These are phyloP conservation scores for Xylota segnis DNA, from an alignment of 2,888 invertebrate genomes.

Conservation along the genomic window DNA sequence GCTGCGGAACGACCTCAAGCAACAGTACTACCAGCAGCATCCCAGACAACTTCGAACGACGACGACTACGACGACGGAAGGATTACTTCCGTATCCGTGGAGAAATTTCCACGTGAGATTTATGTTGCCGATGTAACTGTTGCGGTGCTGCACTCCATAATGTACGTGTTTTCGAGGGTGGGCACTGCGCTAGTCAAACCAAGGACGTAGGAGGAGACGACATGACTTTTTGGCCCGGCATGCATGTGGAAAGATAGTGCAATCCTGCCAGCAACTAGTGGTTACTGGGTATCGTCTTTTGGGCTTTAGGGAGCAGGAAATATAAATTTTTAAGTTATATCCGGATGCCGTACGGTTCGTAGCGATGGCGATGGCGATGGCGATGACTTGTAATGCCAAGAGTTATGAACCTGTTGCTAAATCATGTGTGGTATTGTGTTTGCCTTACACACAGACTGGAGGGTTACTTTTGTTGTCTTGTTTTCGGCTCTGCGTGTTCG, in stretches of 20 bases:
- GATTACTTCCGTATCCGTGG: conserved; percentile 72
- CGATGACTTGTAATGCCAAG: conserved; percentile 65
- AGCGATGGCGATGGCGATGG: conserved; percentile 39
- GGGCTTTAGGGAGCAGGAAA: conserved; percentile 48
- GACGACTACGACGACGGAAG: conserved; percentile 39
- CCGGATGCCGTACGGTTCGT: conserved; percentile 45
- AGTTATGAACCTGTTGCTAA: conserved; percentile 71
- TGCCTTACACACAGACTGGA: conserved; percentile 42
- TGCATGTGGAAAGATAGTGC: conserved; percentile 53
- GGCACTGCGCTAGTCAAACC: neutral
- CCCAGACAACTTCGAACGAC: conserved; percentile 31
- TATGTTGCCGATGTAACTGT: conserved; percentile 58
- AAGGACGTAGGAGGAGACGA: neutral
- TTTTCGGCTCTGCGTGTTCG: conserved; percentile 3
- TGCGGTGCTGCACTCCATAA: conserved; percentile 20
- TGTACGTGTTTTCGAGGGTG: conserved; percentile 6
- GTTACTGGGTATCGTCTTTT: conserved; percentile 14
- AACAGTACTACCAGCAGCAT: neutral
- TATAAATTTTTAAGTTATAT: conserved; percentile 68
- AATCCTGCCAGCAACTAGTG: conserved; percentile 47
- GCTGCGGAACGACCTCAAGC: conserved; percentile 6
- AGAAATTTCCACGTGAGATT: conserved; percentile 58
- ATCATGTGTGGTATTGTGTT: conserved; percentile 63
- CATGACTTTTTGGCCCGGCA: conserved; percentile 46
- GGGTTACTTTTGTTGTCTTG: conserved; percentile 7